Conservation (phyloP, 2,113 vertebrate genomes). For the Nycticebus coucang region DNA sequence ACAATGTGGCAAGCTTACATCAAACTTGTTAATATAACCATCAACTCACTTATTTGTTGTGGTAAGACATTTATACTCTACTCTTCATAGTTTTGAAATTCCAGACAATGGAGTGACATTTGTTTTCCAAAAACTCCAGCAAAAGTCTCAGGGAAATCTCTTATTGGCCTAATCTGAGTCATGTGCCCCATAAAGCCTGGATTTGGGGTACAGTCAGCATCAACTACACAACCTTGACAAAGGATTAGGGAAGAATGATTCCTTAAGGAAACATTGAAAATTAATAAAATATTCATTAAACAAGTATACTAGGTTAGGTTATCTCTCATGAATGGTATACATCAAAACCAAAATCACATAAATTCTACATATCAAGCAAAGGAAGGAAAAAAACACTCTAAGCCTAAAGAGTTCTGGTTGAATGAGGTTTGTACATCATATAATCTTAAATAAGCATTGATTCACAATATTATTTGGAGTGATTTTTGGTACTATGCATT, state of each 20-base stretch:
- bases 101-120: not conserved
- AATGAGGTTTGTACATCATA: not conserved
- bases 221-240: not conserved
- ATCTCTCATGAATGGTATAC: not conserved
- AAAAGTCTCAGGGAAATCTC: not conserved
- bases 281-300: slow-evolving; percentile 1
- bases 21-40: no score
- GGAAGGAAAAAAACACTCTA: not conserved
- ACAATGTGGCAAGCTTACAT: no score
- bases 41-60: no score
- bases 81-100: not conserved
- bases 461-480: not conserved
- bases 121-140: not conserved
- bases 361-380: not conserved
- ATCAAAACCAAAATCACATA: slow-evolving; percentile 10
- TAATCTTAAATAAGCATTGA: not conserved
- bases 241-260: not conserved
- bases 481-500: not conserved
- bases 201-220: not conserved
- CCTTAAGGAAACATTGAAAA: not conserved
- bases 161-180: not conserved
- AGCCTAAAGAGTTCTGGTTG: not conserved
- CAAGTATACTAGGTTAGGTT: not conserved
- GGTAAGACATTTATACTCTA: no score
- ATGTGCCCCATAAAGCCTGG: not conserved